Percentiles rank a stretch among this genome's conserved stretches.
These are phyloP conservation scores for Scopus umbretta DNA, from an alignment of 2,113 vertebrate genomes.

Conservation along the genomic window DNA sequence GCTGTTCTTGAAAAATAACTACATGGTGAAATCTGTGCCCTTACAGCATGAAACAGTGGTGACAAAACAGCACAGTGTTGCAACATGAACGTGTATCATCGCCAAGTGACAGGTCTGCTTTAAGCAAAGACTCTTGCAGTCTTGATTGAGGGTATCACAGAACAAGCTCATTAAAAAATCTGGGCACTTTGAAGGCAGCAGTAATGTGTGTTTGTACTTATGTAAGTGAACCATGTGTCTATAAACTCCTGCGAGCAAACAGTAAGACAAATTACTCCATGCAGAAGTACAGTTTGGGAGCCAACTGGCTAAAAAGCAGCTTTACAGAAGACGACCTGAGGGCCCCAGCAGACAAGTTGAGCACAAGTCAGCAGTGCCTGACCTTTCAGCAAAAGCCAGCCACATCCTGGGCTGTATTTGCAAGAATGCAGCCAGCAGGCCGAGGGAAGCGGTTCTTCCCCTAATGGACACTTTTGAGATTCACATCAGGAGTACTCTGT, in stretches of 20 bases:
- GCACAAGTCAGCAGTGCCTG: neutral
- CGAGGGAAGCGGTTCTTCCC: neutral
- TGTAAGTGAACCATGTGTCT: neutral
- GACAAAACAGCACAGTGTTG: neutral
- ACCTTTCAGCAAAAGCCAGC: neutral
- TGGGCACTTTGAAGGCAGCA: neutral
- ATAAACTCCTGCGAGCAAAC: neutral
- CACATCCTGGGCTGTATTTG: neutral
- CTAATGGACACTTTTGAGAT: neutral
- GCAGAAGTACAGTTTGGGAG: neutral
- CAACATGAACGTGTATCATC: neutral
- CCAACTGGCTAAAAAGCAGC: neutral
- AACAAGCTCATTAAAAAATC: neutral
- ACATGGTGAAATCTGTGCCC: neutral
- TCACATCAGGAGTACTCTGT: neutral
- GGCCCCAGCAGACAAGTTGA: fast-evolving
- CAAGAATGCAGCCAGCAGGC: neutral
- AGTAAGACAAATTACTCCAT: neutral
- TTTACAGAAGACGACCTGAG: neutral
- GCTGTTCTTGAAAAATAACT: neutral
- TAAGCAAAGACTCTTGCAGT: neutral
- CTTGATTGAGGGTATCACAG: neutral
- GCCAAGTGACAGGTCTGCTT: neutral
- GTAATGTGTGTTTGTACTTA: neutral
- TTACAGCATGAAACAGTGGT: neutral